Conservation (phyloP, 1,140 invertebrate species). For the Zaprionus davidi region DNA sequence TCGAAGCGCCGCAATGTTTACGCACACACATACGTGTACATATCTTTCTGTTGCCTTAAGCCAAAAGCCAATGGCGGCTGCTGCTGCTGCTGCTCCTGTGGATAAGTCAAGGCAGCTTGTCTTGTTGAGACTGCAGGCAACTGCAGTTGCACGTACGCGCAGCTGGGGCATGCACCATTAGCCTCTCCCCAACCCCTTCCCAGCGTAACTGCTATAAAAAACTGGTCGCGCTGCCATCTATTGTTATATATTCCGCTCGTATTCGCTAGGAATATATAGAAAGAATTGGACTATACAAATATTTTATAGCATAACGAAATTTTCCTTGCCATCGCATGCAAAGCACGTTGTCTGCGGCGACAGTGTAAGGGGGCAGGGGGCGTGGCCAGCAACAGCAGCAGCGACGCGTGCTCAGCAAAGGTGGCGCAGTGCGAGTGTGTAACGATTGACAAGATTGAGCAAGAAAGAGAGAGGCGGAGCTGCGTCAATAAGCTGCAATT, state of each 20-base stretch:
- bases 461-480: constrained; percentile 1
- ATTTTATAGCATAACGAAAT: constrained; percentile 64
- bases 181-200: background rate
- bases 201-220: constrained; percentile 5
- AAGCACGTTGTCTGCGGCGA: constrained; percentile 74
- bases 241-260: constrained; percentile 69
- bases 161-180: constrained; percentile 57
- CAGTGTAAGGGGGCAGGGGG: background rate
- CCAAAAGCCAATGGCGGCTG: background rate
- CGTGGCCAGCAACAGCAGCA: too few species aligned
- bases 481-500: constrained; percentile 65
- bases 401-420: constrained; percentile 28
- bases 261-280: background rate
- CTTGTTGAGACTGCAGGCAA: background rate
- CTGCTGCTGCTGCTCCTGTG: background rate
- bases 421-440: background rate
- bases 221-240: constrained; percentile 54
- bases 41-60: background rate
- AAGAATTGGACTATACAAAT: constrained; percentile 53
- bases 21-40: background rate
- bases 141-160: constrained; percentile 50
- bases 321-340: constrained; percentile 58
- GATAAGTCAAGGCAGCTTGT: constrained; percentile 5
- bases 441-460: background rate
- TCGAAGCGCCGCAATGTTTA: constrained; percentile 16